Conservation (phyloP, 2,797 vertebrate species). For the Varecia variegata region DNA sequence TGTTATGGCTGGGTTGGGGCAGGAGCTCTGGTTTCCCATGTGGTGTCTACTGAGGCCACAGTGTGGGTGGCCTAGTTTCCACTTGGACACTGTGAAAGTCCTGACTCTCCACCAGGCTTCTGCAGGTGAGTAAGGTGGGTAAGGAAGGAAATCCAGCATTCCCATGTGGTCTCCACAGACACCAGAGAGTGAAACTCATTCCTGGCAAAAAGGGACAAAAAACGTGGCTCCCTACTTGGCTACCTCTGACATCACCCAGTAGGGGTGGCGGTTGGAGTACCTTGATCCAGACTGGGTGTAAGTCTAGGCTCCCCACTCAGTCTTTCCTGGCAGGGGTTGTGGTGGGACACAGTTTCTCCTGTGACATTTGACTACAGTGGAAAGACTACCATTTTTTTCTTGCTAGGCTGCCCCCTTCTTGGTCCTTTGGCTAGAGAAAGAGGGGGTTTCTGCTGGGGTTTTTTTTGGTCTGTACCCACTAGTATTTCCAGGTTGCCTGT, state of each 20-base stretch:
- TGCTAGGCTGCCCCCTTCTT: neutral
- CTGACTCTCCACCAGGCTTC: neutral
- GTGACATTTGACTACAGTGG: neutral
- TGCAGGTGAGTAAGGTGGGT: neutral
- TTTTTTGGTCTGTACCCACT: neutral
- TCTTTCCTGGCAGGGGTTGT: neutral
- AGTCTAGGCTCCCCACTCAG: neutral
- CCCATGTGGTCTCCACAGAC: neutral
- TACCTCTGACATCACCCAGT: neutral
- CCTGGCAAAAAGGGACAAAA: neutral
- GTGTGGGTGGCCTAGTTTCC: neutral
- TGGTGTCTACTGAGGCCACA: neutral
- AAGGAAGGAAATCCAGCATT: neutral
- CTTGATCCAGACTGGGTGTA: neutral
- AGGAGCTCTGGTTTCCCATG: neutral
- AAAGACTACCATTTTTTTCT: neutral
- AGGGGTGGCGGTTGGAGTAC: fast-evolving
- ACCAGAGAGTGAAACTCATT: neutral
- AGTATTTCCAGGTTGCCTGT: neutral
- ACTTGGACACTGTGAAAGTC: neutral
- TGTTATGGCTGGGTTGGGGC: neutral
- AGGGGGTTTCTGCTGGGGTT: neutral
- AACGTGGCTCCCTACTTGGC: neutral
- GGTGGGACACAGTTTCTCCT: neutral
- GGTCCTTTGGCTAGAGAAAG: neutral